phyloP scores from a whole-genome alignment of 2,888 invertebrate genomes.

The Neoaliturus tenellus region DNA sequence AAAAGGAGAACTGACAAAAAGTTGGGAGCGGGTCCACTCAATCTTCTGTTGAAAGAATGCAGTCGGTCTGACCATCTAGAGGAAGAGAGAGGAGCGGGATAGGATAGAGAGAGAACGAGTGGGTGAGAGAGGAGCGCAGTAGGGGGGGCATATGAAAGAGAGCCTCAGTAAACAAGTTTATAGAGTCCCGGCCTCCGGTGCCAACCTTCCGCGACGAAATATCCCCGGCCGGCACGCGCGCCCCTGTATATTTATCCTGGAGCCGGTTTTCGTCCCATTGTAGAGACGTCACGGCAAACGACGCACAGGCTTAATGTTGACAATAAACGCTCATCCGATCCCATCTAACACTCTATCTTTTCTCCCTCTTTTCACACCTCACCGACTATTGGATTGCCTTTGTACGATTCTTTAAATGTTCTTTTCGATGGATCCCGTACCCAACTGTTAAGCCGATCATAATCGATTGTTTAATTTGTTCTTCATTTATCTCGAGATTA shows the following conservation, averaged over 20 bases:
- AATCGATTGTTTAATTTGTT: too few relatives aligned
- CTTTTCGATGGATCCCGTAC: too few relatives aligned
- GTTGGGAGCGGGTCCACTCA: not conserved
- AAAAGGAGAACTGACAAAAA: constrained; percentile 30
- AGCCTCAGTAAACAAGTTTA: constrained; percentile 42
- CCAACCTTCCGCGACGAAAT: constrained; percentile 37
- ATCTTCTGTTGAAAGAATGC: constrained; percentile 44
- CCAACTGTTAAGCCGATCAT: too few relatives aligned
- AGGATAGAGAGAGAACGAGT: not conserved
- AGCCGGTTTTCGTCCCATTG: constrained; percentile 41
- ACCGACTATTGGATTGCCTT: not conserved
- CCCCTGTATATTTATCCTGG: not conserved
- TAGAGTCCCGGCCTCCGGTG: constrained; percentile 9
- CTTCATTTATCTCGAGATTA: too few relatives aligned
- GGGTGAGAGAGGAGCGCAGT: not conserved
- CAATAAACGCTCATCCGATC: constrained; percentile 20
- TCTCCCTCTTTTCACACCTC: not conserved
- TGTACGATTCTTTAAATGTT: too few relatives aligned
- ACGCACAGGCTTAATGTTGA: not conserved
- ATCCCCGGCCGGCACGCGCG: constrained; percentile 32
- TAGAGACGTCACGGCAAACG: constrained; percentile 21
- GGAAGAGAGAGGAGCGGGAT: not conserved
- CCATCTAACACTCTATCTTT: not conserved
- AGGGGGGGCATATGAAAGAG: constrained; percentile 40
- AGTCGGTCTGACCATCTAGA: constrained; percentile 36